Conservation (phyloP, 2,888 invertebrate genomes). For the Tipula lateralis region DNA sequence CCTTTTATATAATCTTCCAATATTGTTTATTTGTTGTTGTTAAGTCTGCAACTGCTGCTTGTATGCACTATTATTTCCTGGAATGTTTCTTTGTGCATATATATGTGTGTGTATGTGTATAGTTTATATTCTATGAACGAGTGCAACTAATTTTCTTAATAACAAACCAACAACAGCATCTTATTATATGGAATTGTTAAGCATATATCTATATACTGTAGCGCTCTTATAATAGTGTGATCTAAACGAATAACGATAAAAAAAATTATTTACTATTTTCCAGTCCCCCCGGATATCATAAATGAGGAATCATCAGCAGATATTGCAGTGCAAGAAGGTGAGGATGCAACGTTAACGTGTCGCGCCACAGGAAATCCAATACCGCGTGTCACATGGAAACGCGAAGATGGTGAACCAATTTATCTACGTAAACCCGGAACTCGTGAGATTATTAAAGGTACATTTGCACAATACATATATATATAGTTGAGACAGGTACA, state of each 20-base stretch:
- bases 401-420: slow-evolving; percentile 67
- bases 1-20: background rate
- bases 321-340: slow-evolving; percentile 72
- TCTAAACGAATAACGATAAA: background rate
- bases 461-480: background rate
- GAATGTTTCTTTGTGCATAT: background rate
- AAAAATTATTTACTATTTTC: slow-evolving; percentile 27
- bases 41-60: background rate
- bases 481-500: background rate
- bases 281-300: slow-evolving; percentile 75
- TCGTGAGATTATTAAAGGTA: slow-evolving; percentile 49
- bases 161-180: background rate
- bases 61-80: background rate
- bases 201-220: background rate
- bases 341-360: slow-evolving; percentile 69
- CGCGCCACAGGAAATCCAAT: slow-evolving; percentile 74
- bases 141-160: background rate
- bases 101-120: background rate
- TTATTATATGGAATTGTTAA: background rate
- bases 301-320: slow-evolving; percentile 72
- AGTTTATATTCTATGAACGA: background rate
- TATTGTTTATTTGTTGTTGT: background rate
- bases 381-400: slow-evolving; percentile 73
- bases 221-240: no score
- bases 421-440: slow-evolving; percentile 53